Conservation (phyloP, 2,888 invertebrate species). For the Carabus problematicus region DNA sequence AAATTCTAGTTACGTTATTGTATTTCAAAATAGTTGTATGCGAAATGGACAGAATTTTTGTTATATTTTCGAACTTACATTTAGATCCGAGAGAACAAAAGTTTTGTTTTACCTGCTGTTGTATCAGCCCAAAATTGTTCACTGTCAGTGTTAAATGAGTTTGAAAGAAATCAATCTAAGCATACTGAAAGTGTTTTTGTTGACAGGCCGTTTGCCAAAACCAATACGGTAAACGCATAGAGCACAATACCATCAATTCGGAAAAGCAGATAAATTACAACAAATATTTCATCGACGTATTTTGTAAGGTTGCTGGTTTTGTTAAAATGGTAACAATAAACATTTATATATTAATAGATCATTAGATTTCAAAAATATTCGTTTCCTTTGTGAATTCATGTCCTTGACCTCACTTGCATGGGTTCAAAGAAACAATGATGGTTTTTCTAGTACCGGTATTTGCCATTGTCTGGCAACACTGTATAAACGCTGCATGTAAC, state of each 20-base stretch:
- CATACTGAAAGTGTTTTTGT: background rate
- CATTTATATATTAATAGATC: too few relatives aligned
- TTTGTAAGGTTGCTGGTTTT: background rate
- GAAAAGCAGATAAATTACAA: constrained; percentile 1
- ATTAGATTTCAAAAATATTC: background rate
- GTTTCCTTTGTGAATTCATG: background rate
- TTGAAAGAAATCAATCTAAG: constrained; percentile 1
- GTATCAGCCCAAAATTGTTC: background rate
- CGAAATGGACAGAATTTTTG: too few relatives aligned
- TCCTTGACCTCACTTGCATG: background rate
- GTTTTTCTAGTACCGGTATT: background rate
- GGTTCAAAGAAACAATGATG: background rate
- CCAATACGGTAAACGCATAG: constrained; percentile 1
- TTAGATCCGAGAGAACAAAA: background rate
- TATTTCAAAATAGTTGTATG: too few relatives aligned
- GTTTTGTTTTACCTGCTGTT: background rate
- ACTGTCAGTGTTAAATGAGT: constrained; percentile 10
- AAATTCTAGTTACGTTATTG: too few relatives aligned
- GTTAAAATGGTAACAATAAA: background rate
- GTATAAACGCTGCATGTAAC: background rate
- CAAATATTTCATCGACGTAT: constrained; percentile 8
- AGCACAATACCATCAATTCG: background rate
- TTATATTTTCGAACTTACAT: too few relatives aligned
- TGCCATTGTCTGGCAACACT: background rate
- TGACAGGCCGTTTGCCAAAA: background rate